Evolutionary conservation across 2,888 invertebrate species (phyloP).

Genomic region (Apamea epomidion): DNA sequence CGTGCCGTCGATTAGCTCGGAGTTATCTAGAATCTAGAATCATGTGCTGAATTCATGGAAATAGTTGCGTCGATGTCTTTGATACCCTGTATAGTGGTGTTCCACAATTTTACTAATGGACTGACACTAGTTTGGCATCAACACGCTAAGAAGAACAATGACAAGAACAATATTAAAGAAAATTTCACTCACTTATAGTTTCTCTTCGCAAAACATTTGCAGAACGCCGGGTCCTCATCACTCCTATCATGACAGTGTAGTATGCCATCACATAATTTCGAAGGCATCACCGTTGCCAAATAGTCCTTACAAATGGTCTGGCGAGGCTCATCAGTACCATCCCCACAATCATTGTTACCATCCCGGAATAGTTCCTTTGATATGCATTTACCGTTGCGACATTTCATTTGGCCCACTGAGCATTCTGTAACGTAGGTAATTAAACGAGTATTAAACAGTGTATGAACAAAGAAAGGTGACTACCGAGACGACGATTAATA

Average conservation of each 20-base stretch:
- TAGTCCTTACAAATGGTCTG: constrained; percentile 92
- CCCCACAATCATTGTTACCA: constrained; percentile 92
- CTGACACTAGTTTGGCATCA: not conserved
- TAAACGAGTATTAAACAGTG: not conserved
- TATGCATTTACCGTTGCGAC: constrained; percentile 92
- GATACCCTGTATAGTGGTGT: not conserved
- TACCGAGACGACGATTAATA: not conserved
- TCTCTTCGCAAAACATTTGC: constrained; percentile 90
- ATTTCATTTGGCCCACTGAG: constrained; percentile 91
- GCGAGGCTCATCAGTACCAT: constrained; percentile 92
- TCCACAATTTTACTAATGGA: not conserved
- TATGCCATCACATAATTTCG: constrained; percentile 94
- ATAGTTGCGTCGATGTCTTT: not conserved
- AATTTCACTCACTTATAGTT: constrained; percentile 77
- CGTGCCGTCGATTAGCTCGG: not conserved
- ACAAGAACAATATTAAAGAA: too few relatives aligned
- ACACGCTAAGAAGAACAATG: not conserved
- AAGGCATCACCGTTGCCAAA: constrained; percentile 92
- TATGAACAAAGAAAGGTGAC: not conserved
- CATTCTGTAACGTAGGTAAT: constrained; percentile 90
- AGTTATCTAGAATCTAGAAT: not conserved
- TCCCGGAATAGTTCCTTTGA: constrained; percentile 93
- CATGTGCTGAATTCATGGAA: not conserved
- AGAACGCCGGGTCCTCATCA: constrained; percentile 93
- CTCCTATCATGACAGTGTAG: constrained; percentile 94